Conservation (phyloP, 2,888 invertebrate species). For the Cataglyphis cursor region DNA sequence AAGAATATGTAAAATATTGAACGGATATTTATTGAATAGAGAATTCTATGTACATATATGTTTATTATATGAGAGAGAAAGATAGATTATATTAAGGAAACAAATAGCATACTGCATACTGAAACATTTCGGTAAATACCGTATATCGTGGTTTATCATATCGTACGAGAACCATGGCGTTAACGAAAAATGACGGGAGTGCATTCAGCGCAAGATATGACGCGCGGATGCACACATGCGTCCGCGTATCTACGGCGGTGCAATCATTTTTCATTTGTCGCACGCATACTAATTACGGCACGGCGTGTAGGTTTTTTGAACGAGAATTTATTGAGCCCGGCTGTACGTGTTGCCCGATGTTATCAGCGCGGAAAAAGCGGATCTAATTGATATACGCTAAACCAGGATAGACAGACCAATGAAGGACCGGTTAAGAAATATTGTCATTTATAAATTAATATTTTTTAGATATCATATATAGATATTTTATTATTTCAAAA, state of each 20-base stretch:
- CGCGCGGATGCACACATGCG: constrained; percentile 21
- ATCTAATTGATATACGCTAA: constrained; percentile 48
- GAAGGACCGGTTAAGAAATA: constrained; percentile 30
- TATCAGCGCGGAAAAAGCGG: constrained; percentile 39
- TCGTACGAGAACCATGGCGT: neutral
- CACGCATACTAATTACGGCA: constrained; percentile 49
- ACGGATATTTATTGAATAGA: no score
- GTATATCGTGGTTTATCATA: constrained; percentile 20
- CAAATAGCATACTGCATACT: constrained; percentile 5
- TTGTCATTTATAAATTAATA: neutral
- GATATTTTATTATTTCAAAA: no score
- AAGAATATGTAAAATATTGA: neutral
- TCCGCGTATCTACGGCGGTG: constrained; percentile 23
- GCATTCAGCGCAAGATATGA: constrained; percentile 35
- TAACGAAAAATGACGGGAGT: constrained; percentile 39
- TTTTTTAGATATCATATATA: neutral
- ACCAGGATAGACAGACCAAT: constrained; percentile 11
- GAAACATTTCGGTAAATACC: constrained; percentile 29
- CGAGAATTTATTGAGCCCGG: constrained; percentile 48
- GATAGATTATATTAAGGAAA: constrained; percentile 3
- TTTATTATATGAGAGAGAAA: neutral
- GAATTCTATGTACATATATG: neutral
- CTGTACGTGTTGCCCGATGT: constrained; percentile 5
- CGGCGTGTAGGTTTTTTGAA: constrained; percentile 40
- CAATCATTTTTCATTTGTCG: constrained; percentile 52